Percentiles rank a stretch among this genome's conserved stretches.
phyloP scores from a whole-genome alignment of 2,888 invertebrate species.

The Diogma glabrata region DNA sequence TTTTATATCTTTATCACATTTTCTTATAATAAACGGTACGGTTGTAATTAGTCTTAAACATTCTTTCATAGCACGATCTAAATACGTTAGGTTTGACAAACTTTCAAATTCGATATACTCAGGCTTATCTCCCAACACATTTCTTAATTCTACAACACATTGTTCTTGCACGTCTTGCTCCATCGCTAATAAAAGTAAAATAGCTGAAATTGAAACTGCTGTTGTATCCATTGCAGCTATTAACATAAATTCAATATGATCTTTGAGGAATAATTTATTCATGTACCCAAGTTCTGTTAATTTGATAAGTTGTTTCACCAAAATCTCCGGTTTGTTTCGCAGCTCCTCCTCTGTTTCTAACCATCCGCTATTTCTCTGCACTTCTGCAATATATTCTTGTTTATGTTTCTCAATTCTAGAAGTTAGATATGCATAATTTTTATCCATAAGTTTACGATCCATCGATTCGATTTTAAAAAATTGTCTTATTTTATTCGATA shows the following conservation, averaged over 20 bases:
- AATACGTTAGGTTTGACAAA: not conserved
- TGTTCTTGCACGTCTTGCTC: not conserved
- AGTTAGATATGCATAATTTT: too few species aligned
- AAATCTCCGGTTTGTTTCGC: not conserved
- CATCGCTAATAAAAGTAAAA: not conserved
- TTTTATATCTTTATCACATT: not conserved
- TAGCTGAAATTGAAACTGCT: not conserved
- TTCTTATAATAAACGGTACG: not conserved
- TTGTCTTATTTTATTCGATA: too few species aligned
- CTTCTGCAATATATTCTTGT: too few species aligned
- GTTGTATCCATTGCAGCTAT: not conserved
- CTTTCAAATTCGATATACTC: not conserved
- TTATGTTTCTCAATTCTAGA: too few species aligned
- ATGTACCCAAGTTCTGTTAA: not conserved
- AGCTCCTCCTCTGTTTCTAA: not conserved
- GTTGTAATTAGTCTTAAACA: not conserved
- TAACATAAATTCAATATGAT: not conserved
- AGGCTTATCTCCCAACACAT: not conserved
- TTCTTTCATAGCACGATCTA: conserved; percentile 3
- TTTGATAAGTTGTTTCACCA: not conserved
- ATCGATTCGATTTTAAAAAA: too few species aligned
- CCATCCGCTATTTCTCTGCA: not conserved
- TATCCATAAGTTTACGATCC: too few species aligned
- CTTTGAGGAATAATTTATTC: not conserved
- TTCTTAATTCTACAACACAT: not conserved